Percentiles rank a stretch among this genome's conserved stretches.
These are phyloP conservation scores for Yponomeuta malinellus DNA, from an alignment of 2,888 invertebrate species.

Conservation along the genomic window DNA sequence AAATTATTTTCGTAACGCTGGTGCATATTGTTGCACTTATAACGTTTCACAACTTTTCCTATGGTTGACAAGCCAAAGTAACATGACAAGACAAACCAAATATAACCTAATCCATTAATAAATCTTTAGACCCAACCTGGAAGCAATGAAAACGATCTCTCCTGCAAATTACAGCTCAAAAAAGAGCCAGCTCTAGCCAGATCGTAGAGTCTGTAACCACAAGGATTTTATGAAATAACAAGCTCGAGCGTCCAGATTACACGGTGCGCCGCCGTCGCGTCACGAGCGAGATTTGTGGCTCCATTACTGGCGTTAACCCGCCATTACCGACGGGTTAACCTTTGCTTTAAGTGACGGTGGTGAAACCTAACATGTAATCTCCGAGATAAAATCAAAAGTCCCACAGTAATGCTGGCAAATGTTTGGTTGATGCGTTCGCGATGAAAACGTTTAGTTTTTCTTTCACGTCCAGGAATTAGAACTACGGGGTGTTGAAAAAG, in stretches of 20 bases:
- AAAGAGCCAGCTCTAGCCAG: neutral
- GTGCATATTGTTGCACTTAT: neutral
- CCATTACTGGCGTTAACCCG: conserved; percentile 4
- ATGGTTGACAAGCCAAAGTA: too few species aligned
- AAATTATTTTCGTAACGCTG: too few species aligned
- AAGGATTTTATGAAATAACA: conserved; percentile 4
- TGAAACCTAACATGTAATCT: neutral
- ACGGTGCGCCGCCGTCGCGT: neutral
- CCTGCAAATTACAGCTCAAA: neutral
- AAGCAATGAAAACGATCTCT: neutral
- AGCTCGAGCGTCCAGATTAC: neutral
- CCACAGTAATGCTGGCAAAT: neutral
- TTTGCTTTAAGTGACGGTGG: conserved; percentile 7
- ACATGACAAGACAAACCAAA: too few species aligned
- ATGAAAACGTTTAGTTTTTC: neutral
- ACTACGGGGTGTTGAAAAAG: too few species aligned
- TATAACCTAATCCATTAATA: too few species aligned
- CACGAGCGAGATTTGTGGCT: conserved; percentile 14
- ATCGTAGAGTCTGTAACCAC: conserved; percentile 1
- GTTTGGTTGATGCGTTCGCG: neutral
- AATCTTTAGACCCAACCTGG: too few species aligned
- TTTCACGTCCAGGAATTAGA: too few species aligned
- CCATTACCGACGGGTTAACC: conserved; percentile 8
- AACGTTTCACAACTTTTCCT: neutral
- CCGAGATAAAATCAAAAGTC: neutral